Evolutionary conservation across 1,140 invertebrate species (phyloP).

Genomic region (Drosophila kohkoa): DNA sequence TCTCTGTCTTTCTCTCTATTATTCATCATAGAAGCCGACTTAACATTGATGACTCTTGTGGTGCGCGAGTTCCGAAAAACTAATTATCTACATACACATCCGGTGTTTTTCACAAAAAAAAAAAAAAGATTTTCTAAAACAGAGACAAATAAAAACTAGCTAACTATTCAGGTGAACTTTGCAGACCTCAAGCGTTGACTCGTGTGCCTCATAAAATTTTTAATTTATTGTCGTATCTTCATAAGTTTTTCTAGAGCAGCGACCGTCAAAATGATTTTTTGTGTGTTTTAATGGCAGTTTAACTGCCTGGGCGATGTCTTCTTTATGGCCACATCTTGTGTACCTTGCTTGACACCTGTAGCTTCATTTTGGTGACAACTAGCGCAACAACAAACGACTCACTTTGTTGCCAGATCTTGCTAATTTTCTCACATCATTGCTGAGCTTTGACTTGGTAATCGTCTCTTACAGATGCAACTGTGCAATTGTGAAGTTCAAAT

Average conservation of each 20-base stretch:
- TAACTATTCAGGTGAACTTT: constrained; percentile 59
- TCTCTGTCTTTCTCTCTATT: background rate
- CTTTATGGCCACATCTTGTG: constrained; percentile 68
- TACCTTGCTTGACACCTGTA: constrained; percentile 59
- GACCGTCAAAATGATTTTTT: constrained; percentile 36
- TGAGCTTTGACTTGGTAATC: background rate
- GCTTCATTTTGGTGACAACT: constrained; percentile 68
- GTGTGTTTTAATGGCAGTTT: constrained; percentile 62
- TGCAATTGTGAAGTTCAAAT: constrained; percentile 22
- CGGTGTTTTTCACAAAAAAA: constrained; percentile 41
- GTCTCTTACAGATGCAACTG: constrained; percentile 41
- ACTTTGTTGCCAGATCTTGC: constrained; percentile 29
- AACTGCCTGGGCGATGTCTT: constrained; percentile 61
- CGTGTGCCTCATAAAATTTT: constrained; percentile 64
- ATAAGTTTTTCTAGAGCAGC: constrained; percentile 59
- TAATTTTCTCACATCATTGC: constrained; percentile 48
- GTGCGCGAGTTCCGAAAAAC: constrained; percentile 28
- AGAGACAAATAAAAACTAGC: constrained; percentile 21
- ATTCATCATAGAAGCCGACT: background rate
- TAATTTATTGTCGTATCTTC: constrained; percentile 57
- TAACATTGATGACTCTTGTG: constrained; percentile 23
- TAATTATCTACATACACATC: constrained; percentile 58
- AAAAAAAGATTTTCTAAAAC: constrained; percentile 11
- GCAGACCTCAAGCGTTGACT: constrained; percentile 58
- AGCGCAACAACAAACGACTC: constrained; percentile 41